phyloP scores from a whole-genome alignment of 2,797 vertebrate genomes.

The Crotalus adamanteus region DNA sequence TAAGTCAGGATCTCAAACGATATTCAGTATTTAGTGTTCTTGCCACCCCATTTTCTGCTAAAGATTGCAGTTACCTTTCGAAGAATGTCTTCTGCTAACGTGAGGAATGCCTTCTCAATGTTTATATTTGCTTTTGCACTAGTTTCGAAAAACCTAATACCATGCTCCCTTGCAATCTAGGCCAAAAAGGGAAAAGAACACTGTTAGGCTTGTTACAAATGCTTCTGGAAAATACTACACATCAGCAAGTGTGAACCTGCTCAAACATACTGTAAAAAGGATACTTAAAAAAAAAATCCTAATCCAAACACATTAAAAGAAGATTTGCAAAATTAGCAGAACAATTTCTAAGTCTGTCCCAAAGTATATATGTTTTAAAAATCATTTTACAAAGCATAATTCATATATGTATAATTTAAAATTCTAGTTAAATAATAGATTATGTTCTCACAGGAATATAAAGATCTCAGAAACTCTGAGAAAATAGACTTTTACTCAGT shows the following conservation, averaged over 20 bases:
- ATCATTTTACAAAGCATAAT: background rate
- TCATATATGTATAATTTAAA: background rate
- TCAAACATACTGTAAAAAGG: background rate
- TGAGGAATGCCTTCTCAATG: constrained; percentile 99
- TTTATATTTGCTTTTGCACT: constrained; percentile 99
- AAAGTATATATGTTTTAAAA: background rate
- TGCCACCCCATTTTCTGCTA: background rate
- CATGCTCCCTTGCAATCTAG: constrained; percentile 95
- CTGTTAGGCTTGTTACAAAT: background rate
- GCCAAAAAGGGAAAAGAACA: constrained; percentile 35
- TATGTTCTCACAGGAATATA: background rate
- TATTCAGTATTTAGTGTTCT: constrained; percentile 57
- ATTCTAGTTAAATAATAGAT: background rate
- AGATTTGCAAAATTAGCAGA: background rate
- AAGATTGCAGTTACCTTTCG: constrained; percentile 86
- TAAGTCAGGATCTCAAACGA: background rate
- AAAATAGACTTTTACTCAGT: background rate
- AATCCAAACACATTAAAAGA: background rate
- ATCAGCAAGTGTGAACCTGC: background rate
- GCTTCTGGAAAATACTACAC: background rate
- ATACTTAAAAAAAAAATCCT: no score
- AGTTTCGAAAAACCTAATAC: constrained; percentile 99
- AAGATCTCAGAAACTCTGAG: background rate
- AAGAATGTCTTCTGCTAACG: constrained; percentile 99
- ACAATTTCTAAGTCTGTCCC: background rate